phyloP scores from a whole-genome alignment of 2,888 invertebrate species.

The Sympetrum striolatum region DNA sequence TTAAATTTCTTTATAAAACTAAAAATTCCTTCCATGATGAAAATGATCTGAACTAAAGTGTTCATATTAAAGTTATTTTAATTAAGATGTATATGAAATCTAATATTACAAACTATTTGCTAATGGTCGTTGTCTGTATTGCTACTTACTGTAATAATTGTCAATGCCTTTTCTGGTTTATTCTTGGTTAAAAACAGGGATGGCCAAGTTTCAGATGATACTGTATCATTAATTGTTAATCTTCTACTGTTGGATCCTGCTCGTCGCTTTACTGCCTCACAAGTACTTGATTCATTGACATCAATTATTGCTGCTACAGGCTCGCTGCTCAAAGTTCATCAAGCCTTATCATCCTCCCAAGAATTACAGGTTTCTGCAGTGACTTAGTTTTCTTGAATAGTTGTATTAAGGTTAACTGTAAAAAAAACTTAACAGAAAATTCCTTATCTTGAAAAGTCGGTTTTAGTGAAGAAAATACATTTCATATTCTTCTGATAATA shows the following conservation, averaged over 20 bases:
- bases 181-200: conserved; percentile 58
- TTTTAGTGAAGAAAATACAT: neutral
- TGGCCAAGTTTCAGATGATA: conserved; percentile 68
- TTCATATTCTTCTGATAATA: neutral
- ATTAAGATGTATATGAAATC: neutral
- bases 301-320: conserved; percentile 60
- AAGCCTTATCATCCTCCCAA: neutral
- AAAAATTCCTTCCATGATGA: no score
- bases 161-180: conserved; percentile 36
- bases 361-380: conserved; percentile 1
- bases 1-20: no score
- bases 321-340: conserved; percentile 30
- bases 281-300: conserved; percentile 69
- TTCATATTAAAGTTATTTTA: no score
- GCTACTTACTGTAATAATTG: neutral
- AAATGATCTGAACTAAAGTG: no score
- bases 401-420: neutral
- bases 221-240: conserved; percentile 70
- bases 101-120: neutral
- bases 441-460: neutral
- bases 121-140: no score
- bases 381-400: neutral
- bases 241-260: conserved; percentile 73
- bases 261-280: conserved; percentile 70
- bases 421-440: neutral